phyloP scores from a whole-genome alignment of 2,888 invertebrate genomes.

The Ophraella communa region DNA sequence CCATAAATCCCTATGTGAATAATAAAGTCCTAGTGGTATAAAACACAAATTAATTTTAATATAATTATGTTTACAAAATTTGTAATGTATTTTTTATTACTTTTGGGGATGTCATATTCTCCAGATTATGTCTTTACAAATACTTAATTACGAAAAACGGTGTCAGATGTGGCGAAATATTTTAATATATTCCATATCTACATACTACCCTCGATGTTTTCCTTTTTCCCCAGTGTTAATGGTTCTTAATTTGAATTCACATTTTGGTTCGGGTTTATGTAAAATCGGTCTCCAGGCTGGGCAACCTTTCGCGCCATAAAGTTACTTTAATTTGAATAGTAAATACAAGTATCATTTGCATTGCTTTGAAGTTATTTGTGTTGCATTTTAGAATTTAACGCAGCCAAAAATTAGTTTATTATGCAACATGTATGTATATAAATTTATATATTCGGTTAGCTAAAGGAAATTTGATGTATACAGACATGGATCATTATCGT shows the following conservation, averaged over 20 bases:
- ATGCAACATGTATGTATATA: conserved; percentile 1
- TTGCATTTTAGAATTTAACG: conserved; percentile 21
- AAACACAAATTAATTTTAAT: too few relatives aligned
- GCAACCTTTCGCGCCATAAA: conserved; percentile 20
- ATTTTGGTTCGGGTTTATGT: conserved; percentile 25
- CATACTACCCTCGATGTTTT: conserved; percentile 1
- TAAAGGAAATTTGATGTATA: not conserved
- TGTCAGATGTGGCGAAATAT: not conserved
- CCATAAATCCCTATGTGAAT: too few relatives aligned
- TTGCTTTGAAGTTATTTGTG: conserved; percentile 34
- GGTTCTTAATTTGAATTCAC: conserved; percentile 25
- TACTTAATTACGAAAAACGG: not conserved
- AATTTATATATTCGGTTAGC: not conserved
- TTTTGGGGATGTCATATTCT: too few relatives aligned
- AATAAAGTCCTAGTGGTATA: too few relatives aligned
- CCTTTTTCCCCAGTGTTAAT: conserved; percentile 8
- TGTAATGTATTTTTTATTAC: too few relatives aligned
- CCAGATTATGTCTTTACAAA: too few relatives aligned
- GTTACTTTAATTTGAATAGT: conserved; percentile 35
- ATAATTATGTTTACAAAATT: too few relatives aligned
- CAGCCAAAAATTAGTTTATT: conserved; percentile 20
- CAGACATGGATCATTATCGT: too few relatives aligned
- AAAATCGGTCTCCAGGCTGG: conserved; percentile 26
- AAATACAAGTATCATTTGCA: conserved; percentile 34
- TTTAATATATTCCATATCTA: conserved; percentile 6